Base-by-base conservation (phyloP, 2,888 invertebrate genomes). In the Drosophila limbata region DNA sequence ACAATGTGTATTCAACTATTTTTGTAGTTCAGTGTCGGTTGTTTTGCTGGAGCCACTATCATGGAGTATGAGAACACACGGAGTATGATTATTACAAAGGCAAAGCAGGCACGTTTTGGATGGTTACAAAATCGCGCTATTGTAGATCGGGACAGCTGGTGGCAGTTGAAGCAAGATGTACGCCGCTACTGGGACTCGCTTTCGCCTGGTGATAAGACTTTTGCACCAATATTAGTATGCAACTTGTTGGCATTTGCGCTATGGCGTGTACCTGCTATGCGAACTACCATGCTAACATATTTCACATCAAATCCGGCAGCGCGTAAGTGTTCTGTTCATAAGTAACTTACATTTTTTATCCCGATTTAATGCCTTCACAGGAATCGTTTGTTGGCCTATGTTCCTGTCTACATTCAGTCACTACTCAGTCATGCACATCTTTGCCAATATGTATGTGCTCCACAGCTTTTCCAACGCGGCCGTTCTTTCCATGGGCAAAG, bases 391-490 rank as follows among this genome's bases (percentile, higher is more conserved):
- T 91, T 94, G 96, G 93, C 97, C 99, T 4, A 98, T 99, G 98
- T 91, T 98, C 55, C 93, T 98, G 4, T 98, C 98, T n/a, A 96
- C 96, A 35, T 99, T 99, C 93, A 99, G 98, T 88, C 99, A 99
- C 92, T 96, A 96, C 89, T 96, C 96, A 1, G 92, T 95, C 39
- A 93, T 97, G 74, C 99, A 99, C 93, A 94, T 99, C 68, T 95
- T 95, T 80, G 96, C 96, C 59, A 99, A 99, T 93, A 99, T 99
- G 99, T 98, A 97, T 93, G 99, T 98, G 44, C 93, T 99, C 28
- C 96, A 97, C 92, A 97, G 96, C 90, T 98, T 98, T 90, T 86
- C 90, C 3, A 90, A 90, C 62, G 88, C 89, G 40, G 96, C 96
- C 45, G 95, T 96, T 28, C 93, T 95, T 45, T 93, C 95, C 31